Conservation (phyloP, 2,888 invertebrate species). For the Amblyjoppa fuscipennis region DNA sequence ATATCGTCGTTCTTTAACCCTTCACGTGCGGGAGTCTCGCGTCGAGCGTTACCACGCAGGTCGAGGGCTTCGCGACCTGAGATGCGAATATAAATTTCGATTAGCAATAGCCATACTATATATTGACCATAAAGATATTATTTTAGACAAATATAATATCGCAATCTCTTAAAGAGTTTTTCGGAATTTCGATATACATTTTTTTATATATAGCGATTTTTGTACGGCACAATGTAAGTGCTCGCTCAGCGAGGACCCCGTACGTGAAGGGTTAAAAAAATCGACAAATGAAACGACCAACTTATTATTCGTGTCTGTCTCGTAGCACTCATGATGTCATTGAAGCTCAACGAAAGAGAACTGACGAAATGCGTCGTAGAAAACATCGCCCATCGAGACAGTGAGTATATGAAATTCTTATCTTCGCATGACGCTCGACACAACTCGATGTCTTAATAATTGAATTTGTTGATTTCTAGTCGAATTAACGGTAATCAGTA, state of each 20-base stretch:
- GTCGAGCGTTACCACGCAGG: no score
- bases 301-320: slow-evolving; percentile 69
- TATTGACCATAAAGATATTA: no score
- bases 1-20: slow-evolving; percentile 16
- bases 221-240: no score
- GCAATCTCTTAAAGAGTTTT: no score
- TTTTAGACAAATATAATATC: no score
- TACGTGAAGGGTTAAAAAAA: background rate
- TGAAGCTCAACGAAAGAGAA: slow-evolving; percentile 93
- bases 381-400: slow-evolving; percentile 90
- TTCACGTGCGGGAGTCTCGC: no score
- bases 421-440: background rate
- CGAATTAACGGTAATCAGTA: slow-evolving; percentile 89
- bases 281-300: background rate
- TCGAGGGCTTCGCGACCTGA: no score
- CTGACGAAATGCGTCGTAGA: slow-evolving; percentile 94
- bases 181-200: no score
- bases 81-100: no score
- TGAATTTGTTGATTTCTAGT: slow-evolving; percentile 87
- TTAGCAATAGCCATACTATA: no score
- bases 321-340: slow-evolving; percentile 92
- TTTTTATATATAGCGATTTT: no score
- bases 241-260: no score
- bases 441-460: slow-evolving; percentile 14
- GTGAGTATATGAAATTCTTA: slow-evolving; percentile 87